Evolutionary conservation across 2,113 vertebrate species (phyloP), one percentile per base, ranked within the genome.

Genomic region (Salvelinus fontinalis): DNA sequence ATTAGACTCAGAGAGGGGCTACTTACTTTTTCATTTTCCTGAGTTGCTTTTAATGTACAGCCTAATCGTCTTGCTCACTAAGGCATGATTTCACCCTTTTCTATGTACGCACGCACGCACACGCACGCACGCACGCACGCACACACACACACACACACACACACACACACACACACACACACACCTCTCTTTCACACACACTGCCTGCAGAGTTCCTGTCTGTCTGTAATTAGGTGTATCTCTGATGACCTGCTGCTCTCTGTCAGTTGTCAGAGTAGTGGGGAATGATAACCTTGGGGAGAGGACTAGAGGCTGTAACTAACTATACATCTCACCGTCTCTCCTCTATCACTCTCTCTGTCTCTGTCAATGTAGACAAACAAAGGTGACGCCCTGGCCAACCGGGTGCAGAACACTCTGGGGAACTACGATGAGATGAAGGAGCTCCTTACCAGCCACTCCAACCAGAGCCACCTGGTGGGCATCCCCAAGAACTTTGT

Each of bases 391-490:
- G 96, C 96, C n/a, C 92, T 98, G 91, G 96, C 97, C 85, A 98
- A 92, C 88, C 95, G 96, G 68, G 96, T 98, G 85, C 96, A 98
- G 93, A 97, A 95, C 89, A 98, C 96, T 0, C 77, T 98, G 91
- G 96, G 97, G 84, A 97, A 96, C 87, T 98, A 97, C 12, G 97
- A 98, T 83, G 96, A 98, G 89, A 97, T 98, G 96, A 98, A 98
- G 85, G 96, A 98, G 86, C 92, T 98, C 74, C 84, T 98, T 88
- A 97, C 96, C 80, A 97, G 94, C 90, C 96, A 97, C 82, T 97
- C 96, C 74, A 99, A 97, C 90, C 97, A 99, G 92, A 98, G 96
- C 84, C 97, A 99, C 85, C 93, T 99, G 82, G 97, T 98, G 84
- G 97, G 97, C 84, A 98, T 99, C 85, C 97, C 97, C 88, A 98